Base-by-base conservation (phyloP, 2,888 invertebrate genomes). In the Dorcus hopei region DNA sequence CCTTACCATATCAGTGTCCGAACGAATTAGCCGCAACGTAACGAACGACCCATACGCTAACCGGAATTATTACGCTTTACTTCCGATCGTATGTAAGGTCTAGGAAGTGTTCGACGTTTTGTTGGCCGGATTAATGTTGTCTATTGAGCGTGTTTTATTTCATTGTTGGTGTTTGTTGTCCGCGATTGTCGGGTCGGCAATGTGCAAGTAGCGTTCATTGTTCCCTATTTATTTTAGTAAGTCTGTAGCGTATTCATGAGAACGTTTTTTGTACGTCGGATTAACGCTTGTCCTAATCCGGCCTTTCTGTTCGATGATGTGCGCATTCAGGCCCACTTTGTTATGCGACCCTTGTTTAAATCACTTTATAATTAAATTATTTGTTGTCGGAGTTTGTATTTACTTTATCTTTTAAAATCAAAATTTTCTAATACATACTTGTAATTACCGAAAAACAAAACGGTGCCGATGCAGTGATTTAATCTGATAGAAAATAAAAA, bases 91-190 rank as follows among this genome's bases (percentile, higher is more conserved):
- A 63, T 66, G 68, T 59, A 60, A 64, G 55, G 62, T 50, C 55
- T 49, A 56, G 54, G 63, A 76, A 72, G 75, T 74, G 75, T 74
- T 72, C 72, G 72, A 73, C 75, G 75, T 77, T 33, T 76, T 75
- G 73, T 71, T 71, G 74, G 74, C 73, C 68, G 78, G 77, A 76
- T 77, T 77, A 76, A 75, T 74, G 71, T 69, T 77, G 75, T 79
- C 79, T 78, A 79, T 79, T 78, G 79, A 79, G 78, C 79, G 78
- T 78, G 77, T 76, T 76, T 77, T 77, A 77, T 77, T 78, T 76
- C 76, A 77, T 78, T 78, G 78, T 79, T 77, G 77, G 75, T 73
- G 72, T 77, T 78, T 78, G 77, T 77, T 78, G 78, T 77, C 75
- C 74, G 73, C 76, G 74, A 75, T 77, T 78, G 76, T 77, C 73